Base-by-base conservation (phyloP, 2,113 vertebrate species). In the Labrus mixtus region DNA sequence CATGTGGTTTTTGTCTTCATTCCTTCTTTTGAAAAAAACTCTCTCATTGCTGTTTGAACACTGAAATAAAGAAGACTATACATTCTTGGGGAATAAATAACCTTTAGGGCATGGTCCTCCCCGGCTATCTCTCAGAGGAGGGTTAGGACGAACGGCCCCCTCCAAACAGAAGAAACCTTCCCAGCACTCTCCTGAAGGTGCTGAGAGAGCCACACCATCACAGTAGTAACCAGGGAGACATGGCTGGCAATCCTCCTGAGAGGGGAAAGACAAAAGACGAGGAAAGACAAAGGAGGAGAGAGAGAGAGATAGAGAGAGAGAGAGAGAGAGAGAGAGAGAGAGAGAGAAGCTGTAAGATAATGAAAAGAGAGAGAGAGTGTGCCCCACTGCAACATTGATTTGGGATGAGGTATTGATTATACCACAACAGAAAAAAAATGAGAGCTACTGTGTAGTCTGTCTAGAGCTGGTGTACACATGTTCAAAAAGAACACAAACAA, bases 161-260 rank as follows among this genome's bases (percentile, higher is more conserved):
- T 46, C 82, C 10, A 74, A 85, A 68, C 97, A 99, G 86, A 95
- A 96, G 87, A 96, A 98, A 17, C 97, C 97, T 74, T 94, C 73
- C 76, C 88, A 89, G 88, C 97, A 98, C 89, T 91, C 54, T 3
- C 96, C 97, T 17, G 91, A 89, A 20, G 96, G 96, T 17, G 84
- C 76, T 0, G 87, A 46, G 0, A 98, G 95, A 1, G 96, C 96
- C 0, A 79, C 56, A 4, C 90, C 84, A 53, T 86, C 45, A 20
- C 97, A 98, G 66, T 96, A 97, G 91, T 94, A 94, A 11, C 97
- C 96, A 58, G 94, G 87, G 53, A 87, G 84, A 68, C 91, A 96
- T 0, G 68, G 85, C 64, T 89, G 81, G 63, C 94, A 95, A 67
- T 93, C 90, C 6, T 85, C 90, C 97, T 97, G 88, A 79, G 74